These are phyloP conservation scores for Albula glossodonta DNA, from an alignment of 2,113 vertebrate species.

Conservation along the genomic window DNA sequence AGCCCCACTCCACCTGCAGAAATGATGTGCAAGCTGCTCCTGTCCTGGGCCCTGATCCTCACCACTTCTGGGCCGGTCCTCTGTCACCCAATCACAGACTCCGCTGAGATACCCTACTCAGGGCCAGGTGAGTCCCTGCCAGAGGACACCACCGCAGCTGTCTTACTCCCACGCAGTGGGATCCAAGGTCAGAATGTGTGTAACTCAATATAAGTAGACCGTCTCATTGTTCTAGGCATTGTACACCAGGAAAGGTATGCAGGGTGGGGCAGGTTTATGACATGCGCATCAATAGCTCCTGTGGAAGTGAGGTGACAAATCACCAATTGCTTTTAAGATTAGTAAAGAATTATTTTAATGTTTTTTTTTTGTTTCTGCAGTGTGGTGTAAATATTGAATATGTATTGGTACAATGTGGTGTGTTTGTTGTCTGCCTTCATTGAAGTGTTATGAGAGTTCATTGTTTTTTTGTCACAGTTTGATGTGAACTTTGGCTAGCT, in stretches of 20 bases:
- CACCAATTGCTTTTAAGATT: too few relatives aligned
- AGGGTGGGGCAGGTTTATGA: not conserved
- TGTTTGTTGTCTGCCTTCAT: too few relatives aligned
- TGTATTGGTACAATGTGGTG: too few relatives aligned
- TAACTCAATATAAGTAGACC: not conserved
- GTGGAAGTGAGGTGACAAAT: too few relatives aligned
- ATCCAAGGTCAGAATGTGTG: not conserved
- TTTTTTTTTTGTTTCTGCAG: too few relatives aligned
- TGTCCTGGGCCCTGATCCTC: constrained; percentile 44
- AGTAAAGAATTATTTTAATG: too few relatives aligned
- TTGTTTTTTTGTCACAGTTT: too few relatives aligned
- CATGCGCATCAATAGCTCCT: too few relatives aligned
- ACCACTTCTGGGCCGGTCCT: constrained; percentile 31
- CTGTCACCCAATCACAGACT: constrained; percentile 43
- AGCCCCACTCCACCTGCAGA: constrained; percentile 9
- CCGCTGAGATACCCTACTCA: constrained; percentile 41
- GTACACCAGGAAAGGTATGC: not conserved
- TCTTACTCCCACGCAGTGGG: not conserved
- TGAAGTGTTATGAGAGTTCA: too few relatives aligned
- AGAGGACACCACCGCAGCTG: not conserved
- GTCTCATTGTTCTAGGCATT: not conserved
- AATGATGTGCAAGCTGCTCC: constrained; percentile 46
- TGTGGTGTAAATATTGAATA: too few relatives aligned
- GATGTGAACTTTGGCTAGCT: not conserved
- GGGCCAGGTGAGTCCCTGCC: constrained; percentile 45